Percentiles rank a stretch among this genome's conserved stretches.
Conservation (phyloP, 2,888 invertebrate species). For the Pachymerium ferrugineum region DNA sequence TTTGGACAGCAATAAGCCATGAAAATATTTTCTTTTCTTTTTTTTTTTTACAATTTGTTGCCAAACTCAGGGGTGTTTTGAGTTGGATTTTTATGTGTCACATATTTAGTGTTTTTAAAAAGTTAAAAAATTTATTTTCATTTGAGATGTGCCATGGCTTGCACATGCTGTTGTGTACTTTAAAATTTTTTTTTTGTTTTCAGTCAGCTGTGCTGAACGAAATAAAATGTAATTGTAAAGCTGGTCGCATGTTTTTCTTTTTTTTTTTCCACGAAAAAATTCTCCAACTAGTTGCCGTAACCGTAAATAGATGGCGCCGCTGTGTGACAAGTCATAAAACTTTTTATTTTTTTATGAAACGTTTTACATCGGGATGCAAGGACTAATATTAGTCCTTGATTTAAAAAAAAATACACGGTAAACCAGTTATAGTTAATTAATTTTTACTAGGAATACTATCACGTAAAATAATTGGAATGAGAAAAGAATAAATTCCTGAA, state of each 20-base stretch:
- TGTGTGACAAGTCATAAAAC: no score
- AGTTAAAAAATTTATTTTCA: background rate
- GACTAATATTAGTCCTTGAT: no score
- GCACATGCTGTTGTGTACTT: background rate
- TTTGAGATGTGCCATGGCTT: background rate
- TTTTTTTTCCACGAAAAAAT: no score
- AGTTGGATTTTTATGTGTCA: background rate
- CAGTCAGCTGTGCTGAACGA: background rate
- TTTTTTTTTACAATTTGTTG: background rate
- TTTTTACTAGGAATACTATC: no score
- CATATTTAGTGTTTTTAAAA: background rate
- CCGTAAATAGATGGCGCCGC: background rate
- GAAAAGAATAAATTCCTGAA: background rate
- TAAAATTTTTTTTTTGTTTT: background rate
- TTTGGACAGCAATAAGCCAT: background rate
- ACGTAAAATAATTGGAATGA: no score
- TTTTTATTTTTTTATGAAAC: no score
- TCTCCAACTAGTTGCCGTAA: no score
- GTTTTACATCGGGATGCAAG: no score
- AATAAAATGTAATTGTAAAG: background rate
- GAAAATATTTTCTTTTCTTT: background rate
- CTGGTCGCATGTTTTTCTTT: background rate
- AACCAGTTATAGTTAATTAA: no score
- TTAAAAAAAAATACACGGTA: no score
- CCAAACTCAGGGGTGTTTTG: background rate